Conservation (phyloP, 1,140 invertebrate species). For the Drosophila micromelanica region DNA sequence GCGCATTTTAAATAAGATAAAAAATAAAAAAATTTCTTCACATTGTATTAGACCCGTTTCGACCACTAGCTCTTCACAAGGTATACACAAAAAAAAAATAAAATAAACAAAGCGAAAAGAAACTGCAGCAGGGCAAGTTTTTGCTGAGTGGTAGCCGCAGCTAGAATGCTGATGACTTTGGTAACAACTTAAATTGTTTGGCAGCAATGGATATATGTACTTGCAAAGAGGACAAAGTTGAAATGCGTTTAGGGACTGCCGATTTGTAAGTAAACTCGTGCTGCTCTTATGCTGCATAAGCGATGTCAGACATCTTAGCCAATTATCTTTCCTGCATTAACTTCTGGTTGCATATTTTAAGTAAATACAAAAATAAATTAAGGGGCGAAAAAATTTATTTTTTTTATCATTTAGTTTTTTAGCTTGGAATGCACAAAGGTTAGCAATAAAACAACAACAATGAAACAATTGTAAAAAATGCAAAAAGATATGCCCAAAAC, state of each 20-base stretch:
- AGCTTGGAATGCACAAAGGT: constrained; percentile 28
- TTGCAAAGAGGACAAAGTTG: constrained; percentile 52
- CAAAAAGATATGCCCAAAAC: constrained; percentile 44
- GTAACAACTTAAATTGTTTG: constrained; percentile 81
- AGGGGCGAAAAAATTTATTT: too few relatives aligned
- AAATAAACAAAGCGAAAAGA: constrained; percentile 26
- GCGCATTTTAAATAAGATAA: too few relatives aligned
- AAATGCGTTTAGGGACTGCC: constrained; percentile 61
- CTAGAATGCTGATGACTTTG: constrained; percentile 75
- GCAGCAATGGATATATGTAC: constrained; percentile 47
- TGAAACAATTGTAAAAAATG: constrained; percentile 47
- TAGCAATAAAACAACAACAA: constrained; percentile 37
- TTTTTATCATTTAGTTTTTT: constrained; percentile 12
- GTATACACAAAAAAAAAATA: constrained; percentile 10
- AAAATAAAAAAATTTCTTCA: too few relatives aligned
- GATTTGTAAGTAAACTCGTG: constrained; percentile 43
- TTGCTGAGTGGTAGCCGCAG: constrained; percentile 51
- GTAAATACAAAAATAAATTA: too few relatives aligned
- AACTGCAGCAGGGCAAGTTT: constrained; percentile 65
- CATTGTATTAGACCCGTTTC: neutral
- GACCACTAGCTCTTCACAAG: neutral
- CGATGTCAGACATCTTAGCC: constrained; percentile 21
- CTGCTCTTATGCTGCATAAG: constrained; percentile 15
- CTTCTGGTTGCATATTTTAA: too few relatives aligned
- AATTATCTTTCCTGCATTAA: constrained; percentile 21